Conservation (phyloP, 1,140 invertebrate species). For the Monochamus saltuarius region DNA sequence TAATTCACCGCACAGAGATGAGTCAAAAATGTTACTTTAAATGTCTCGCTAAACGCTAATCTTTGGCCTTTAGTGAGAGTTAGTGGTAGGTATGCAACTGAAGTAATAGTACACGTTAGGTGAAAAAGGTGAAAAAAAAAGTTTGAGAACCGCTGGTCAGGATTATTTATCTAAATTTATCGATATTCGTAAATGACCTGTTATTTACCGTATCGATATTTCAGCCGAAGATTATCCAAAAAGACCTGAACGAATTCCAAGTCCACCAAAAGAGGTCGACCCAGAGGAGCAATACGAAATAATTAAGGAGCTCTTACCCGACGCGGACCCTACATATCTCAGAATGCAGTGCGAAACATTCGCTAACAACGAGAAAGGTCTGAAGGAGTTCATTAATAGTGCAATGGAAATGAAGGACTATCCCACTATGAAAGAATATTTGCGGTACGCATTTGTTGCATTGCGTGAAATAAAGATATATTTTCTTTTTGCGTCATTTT, state of each 20-base stretch:
- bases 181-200: too few species aligned
- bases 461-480: neutral
- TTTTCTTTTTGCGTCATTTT: neutral
- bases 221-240: constrained; percentile 20
- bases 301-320: constrained; percentile 49
- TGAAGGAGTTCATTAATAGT: constrained; percentile 50
- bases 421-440: constrained; percentile 58
- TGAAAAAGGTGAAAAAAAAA: too few species aligned
- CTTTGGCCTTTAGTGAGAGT: too few species aligned
- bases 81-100: too few species aligned
- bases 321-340: constrained; percentile 60
- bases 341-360: constrained; percentile 36
- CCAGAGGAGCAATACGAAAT: constrained; percentile 47
- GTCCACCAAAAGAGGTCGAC: constrained; percentile 30
- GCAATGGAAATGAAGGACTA: constrained; percentile 54
- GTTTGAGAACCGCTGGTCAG: too few species aligned
- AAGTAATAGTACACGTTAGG: too few species aligned
- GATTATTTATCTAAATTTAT: too few species aligned
- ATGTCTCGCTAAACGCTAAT: too few species aligned
- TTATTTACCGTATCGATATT: too few species aligned
- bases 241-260: constrained; percentile 15
- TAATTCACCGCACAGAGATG: too few species aligned
- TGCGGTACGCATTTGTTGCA: constrained; percentile 39
- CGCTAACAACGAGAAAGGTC: constrained; percentile 22
- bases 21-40: too few species aligned